A percentile compares a stretch with the other conserved stretches of the same genome.
These are phyloP conservation scores for Synergus gifuensis DNA, from an alignment of 2,888 invertebrate genomes.

Conservation along the genomic window DNA sequence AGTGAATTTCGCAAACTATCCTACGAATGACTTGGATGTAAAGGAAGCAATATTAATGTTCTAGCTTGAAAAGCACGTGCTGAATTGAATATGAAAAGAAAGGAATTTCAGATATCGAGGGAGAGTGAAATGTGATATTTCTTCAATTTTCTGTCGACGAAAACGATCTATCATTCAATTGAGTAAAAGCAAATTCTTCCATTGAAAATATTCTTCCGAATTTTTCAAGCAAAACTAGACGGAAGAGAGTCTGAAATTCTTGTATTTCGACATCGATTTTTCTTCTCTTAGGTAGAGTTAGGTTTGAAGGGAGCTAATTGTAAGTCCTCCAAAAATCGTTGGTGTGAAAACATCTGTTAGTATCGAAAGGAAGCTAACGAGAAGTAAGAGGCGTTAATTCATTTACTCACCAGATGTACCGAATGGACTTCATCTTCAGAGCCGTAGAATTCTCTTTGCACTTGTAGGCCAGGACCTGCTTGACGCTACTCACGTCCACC, in stretches of 20 bases:
- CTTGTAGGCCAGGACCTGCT: slow-evolving; percentile 88
- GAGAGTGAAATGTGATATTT: slow-evolving; percentile 8
- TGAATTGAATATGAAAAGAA: slow-evolving; percentile 1
- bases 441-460: slow-evolving; percentile 89
- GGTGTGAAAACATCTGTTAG: not conserved
- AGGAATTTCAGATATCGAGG: slow-evolving; percentile 4
- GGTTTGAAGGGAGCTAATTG: not conserved
- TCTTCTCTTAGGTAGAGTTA: not conserved
- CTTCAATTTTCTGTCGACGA: not conserved
- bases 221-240: no score
- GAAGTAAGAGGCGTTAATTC: not conserved
- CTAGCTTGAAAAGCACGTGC: not conserved
- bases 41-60: not conserved
- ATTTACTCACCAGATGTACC: slow-evolving; percentile 79
- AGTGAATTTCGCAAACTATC: no score
- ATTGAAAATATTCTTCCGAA: no score
- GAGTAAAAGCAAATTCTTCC: not conserved
- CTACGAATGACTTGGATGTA: no score
- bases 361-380: not conserved
- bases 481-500: slow-evolving; percentile 87
- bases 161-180: slow-evolving; percentile 17
- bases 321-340: not conserved
- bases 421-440: slow-evolving; percentile 86
- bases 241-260: not conserved
- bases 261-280: not conserved